Evolutionary conservation across 2,888 invertebrate species (phyloP), one percentile per base, ranked within the genome.

Genomic region (Eupithecia tripunctaria): DNA sequence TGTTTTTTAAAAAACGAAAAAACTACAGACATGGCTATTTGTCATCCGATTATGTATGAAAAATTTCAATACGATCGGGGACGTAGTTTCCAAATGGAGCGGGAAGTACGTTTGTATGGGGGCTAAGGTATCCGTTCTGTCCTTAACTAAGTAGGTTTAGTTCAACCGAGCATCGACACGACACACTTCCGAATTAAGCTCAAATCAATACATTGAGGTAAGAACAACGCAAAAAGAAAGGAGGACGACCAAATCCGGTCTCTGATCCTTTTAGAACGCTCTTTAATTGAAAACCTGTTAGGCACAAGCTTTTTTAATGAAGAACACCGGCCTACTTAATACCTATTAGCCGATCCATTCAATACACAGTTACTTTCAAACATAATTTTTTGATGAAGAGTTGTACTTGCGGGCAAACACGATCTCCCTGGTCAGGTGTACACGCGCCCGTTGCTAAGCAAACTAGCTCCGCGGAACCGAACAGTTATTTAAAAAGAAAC

Each of bases 401-500:
- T 63, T 32, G 62, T 36, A 29, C 29, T 29, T 60, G 29, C 21
- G 21, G 29, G 36, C 62, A 63, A 63, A 36, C n/a, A 63, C n/a
- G n/a, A 32, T 63, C 5, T 3, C 12, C 6, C n/a, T 36, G 29
- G 12, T 63, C 36, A 10, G 43, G 18, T 43, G 43, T 43, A 3
- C 7, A 43, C 43, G 36, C 29, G 36, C 56, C 66, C 62, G 36
- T 38, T 67, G 29, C 59, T 43, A 14, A n/a, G 66, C 69, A 32
- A 72, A 70, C 66, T 66, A 56, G 32, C 64, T 72, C 63, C 56
- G 67, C 67, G 47, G 62, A 75, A 68, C 68, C 76, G 70, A 81
- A 80, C 80, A 79, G 79, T 79, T 79, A 69, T 85, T 81, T 80
- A 72, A 76, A 69, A 78, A 75, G 70, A 78, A 78, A 79, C 75